Base-by-base conservation (phyloP, 2,113 vertebrate genomes). In the Ellobius talpinus region DNA sequence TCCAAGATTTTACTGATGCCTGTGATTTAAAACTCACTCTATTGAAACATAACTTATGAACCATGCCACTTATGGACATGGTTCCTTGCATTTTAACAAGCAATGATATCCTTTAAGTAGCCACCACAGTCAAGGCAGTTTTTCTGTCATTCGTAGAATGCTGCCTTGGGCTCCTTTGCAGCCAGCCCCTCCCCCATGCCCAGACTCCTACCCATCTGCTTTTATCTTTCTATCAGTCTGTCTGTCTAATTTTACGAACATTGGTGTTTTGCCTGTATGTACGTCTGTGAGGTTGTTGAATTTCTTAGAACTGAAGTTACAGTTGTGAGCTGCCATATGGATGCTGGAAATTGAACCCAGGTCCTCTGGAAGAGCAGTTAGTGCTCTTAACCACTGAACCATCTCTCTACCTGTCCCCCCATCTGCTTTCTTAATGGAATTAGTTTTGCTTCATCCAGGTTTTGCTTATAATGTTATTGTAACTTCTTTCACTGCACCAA, bases 81-180 rank as follows among this genome's bases (percentile, higher is more conserved):
- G 21, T 50, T 39, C 36, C 33, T 61, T 19, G 39, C 24, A 4
- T n/a, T 65, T 63, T 77, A 61, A 63, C 14, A 39, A 50, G n/a
- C 11, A 21, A 29, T 29, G 47, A 0, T 45, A 1, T 21, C 12
- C 1, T 45, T 42, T 50, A 19, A 36, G 6, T 42, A 9, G 33
- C 81, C 16, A 11, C 50, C 52, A 12, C 58, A 16, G 1, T 39
- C 79, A 23, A 23, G 74, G 55, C 6, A 21, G 12, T 39, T 9
- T 29, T 45, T 55, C 31, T 26, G 3, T 55, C 66, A 36, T 19
- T 12, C 16, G 16, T 4, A 39, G 23, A 23, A 79, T 1, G 42
- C 4, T 85, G 50, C 78, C 2, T n/a, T 45, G 31, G 8, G 31
- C 19, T 16, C 74, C 29, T 58, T 33, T 8, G 39, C 33, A 2